Conservation (phyloP, 2,888 invertebrate genomes). For the Caenorhabditis virilis region DNA sequence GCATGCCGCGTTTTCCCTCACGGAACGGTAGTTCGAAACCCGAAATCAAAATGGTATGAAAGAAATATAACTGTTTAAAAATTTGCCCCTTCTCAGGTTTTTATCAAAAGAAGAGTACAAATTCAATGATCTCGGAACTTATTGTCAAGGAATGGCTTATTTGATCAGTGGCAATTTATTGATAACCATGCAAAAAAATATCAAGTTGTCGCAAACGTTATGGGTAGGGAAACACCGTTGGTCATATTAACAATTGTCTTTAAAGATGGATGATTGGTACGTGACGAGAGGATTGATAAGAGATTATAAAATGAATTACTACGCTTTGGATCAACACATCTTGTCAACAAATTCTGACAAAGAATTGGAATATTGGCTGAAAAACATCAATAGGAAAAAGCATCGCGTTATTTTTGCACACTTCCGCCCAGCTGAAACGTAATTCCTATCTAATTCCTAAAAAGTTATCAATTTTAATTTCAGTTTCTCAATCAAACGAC, state of each 20-base stretch:
- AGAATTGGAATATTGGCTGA: slow-evolving; percentile 10
- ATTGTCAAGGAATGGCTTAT: slow-evolving; percentile 58
- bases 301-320: slow-evolving; percentile 23
- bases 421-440: slow-evolving; percentile 46
- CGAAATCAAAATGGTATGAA: slow-evolving; percentile 50
- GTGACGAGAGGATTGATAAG: slow-evolving; percentile 40
- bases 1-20: slow-evolving; percentile 44
- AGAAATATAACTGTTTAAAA: not conserved
- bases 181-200: slow-evolving; percentile 25
- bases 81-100: slow-evolving; percentile 17
- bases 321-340: slow-evolving; percentile 29
- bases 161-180: slow-evolving; percentile 42
- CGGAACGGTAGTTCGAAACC: slow-evolving; percentile 42
- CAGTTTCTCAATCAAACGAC: not conserved
- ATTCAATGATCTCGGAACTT: slow-evolving; percentile 37
- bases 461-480: not conserved
- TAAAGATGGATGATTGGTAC: slow-evolving; percentile 60
- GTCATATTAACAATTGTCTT: not conserved
- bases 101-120: slow-evolving; percentile 46
- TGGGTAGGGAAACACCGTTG: slow-evolving; percentile 26
- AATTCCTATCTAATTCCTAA: not conserved
- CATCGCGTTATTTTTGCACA: slow-evolving; percentile 45
- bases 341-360: slow-evolving; percentile 21
- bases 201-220: slow-evolving; percentile 39
- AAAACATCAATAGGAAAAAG: slow-evolving; percentile 2